phyloP scores from a whole-genome alignment of 2,888 invertebrate species.

The Ommatoiulus sabulosus region DNA sequence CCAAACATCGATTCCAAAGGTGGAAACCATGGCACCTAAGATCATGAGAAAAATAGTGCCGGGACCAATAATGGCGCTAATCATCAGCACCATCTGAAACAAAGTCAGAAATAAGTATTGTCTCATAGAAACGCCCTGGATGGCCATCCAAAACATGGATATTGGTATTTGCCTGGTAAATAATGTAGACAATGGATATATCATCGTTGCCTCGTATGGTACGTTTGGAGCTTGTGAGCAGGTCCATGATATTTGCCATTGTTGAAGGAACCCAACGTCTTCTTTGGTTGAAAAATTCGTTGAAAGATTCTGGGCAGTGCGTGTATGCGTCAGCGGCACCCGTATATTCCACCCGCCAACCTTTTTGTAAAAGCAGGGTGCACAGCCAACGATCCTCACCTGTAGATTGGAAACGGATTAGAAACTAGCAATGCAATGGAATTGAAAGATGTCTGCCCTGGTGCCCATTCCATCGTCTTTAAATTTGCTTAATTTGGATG shows the following conservation, averaged over 20 bases:
- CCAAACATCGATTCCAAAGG: constrained; percentile 69
- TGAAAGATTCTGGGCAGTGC: constrained; percentile 71
- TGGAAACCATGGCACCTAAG: constrained; percentile 83
- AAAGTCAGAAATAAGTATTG: too few species aligned
- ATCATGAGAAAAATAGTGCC: constrained; percentile 87
- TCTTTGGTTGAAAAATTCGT: constrained; percentile 73
- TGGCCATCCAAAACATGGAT: too few species aligned
- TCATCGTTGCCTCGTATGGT: constrained; percentile 71
- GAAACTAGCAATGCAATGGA: too few species aligned
- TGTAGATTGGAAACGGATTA: too few species aligned
- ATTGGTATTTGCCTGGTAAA: constrained; percentile 65
- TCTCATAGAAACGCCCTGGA: not conserved
- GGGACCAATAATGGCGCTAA: constrained; percentile 83
- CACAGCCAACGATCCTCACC: constrained; percentile 71
- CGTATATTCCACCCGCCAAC: constrained; percentile 69
- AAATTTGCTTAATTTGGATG: too few species aligned
- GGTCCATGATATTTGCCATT: constrained; percentile 73
- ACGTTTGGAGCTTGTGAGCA: constrained; percentile 68
- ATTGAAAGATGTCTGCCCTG: too few species aligned
- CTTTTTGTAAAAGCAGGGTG: constrained; percentile 71
- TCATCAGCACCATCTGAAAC: constrained; percentile 73
- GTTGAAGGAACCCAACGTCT: constrained; percentile 73
- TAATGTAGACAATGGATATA: constrained; percentile 68
- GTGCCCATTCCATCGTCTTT: too few species aligned
- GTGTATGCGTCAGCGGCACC: constrained; percentile 69